phyloP scores from a whole-genome alignment of 2,888 invertebrate genomes.

The Carcina quercana region DNA sequence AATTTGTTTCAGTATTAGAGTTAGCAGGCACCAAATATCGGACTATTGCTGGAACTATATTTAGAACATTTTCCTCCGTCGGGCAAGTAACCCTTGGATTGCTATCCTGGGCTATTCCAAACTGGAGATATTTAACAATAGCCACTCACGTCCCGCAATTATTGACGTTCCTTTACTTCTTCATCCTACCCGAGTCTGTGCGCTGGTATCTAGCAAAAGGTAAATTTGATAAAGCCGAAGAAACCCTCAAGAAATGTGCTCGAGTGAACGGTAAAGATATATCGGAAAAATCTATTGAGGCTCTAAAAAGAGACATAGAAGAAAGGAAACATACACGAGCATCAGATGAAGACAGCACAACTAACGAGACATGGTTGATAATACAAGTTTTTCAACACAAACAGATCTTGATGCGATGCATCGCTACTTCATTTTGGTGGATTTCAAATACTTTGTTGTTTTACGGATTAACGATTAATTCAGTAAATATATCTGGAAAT shows the following conservation, averaged over 20 bases:
- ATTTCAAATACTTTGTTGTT: constrained; percentile 85
- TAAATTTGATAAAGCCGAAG: constrained; percentile 69
- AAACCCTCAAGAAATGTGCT: constrained; percentile 2
- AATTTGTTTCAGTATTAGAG: constrained; percentile 71
- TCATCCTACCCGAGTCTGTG: constrained; percentile 77
- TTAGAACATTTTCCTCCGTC: neutral
- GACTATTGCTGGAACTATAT: neutral
- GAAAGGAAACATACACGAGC: neutral
- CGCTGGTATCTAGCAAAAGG: constrained; percentile 79
- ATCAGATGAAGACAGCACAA: too few species aligned
- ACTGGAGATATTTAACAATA: constrained; percentile 76
- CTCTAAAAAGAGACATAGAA: too few species aligned
- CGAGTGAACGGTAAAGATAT: constrained; percentile 1
- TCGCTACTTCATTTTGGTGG: constrained; percentile 82
- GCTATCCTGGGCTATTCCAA: constrained; percentile 72
- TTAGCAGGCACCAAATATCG: constrained; percentile 53
- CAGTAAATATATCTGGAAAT: constrained; percentile 80
- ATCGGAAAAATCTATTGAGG: constrained; percentile 49
- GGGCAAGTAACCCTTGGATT: constrained; percentile 1
- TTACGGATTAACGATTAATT: constrained; percentile 86
- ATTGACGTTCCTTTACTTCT: constrained; percentile 72
- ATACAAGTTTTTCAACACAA: constrained; percentile 49
- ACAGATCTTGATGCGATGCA: constrained; percentile 55
- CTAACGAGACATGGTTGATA: constrained; percentile 20
- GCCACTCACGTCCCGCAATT: constrained; percentile 76